Conservation (phyloP, 2,888 invertebrate species). For the Ichneumon xanthorius region DNA sequence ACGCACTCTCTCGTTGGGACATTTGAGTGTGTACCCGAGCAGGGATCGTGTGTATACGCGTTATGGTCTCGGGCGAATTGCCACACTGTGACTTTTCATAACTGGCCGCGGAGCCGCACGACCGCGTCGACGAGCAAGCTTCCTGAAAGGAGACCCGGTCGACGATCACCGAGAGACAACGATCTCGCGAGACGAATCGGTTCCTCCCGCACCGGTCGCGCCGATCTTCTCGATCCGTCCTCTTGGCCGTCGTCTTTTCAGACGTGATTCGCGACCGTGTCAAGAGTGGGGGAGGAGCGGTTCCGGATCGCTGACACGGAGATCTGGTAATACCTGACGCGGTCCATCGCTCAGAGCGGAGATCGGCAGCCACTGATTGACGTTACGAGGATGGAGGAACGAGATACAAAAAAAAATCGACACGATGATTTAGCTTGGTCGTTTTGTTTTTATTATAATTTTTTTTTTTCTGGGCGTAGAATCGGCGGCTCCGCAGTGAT, state of each 20-base stretch:
- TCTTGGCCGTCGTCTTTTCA: conserved; percentile 10
- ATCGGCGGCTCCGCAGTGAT: no score
- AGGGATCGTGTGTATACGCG: neutral
- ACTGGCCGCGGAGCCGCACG: conserved; percentile 16
- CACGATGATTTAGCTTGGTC: neutral
- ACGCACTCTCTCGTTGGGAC: conserved; percentile 35
- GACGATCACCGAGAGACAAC: conserved; percentile 6
- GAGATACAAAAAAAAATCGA: neutral
- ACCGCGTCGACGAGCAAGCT: conserved; percentile 66
- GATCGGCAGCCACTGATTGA: neutral
- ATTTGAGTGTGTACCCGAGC: neutral
- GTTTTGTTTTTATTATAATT: neutral
- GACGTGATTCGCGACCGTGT: conserved; percentile 44
- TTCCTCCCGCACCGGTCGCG: neutral
- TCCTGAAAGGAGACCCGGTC: conserved; percentile 71
- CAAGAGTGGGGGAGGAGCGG: conserved; percentile 4
- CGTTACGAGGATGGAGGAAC: neutral
- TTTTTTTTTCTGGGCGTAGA: no score
- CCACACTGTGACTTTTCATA: conserved; percentile 48
- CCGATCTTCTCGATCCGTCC: conserved; percentile 29
- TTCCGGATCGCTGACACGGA: neutral
- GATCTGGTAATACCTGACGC: no score
- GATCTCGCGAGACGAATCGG: conserved; percentile 50
- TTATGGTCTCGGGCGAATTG: conserved; percentile 24
- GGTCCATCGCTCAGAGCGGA: neutral